phyloP scores from a whole-genome alignment of 2,113 vertebrate genomes.

The cattle (Bos taurus) region DNA sequence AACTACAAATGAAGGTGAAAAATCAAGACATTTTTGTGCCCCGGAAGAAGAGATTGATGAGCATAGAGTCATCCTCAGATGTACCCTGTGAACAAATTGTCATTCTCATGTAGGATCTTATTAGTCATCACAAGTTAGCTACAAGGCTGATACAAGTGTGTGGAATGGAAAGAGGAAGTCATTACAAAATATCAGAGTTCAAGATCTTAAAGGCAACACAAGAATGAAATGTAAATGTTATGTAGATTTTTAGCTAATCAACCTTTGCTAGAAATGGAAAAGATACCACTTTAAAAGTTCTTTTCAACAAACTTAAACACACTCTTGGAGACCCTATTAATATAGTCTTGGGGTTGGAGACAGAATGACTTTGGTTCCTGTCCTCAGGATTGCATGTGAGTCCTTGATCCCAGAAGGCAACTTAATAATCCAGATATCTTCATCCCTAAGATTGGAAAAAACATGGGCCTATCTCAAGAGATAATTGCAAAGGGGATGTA shows the following conservation, averaged over 20 bases:
- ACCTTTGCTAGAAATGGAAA: neutral
- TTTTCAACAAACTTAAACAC: neutral
- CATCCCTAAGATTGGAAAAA: neutral
- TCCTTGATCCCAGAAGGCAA: neutral
- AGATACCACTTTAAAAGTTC: neutral
- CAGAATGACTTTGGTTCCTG: neutral
- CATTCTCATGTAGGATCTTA: neutral
- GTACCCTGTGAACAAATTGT: neutral
- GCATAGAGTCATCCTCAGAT: neutral
- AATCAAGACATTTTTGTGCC: neutral
- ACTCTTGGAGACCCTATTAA: neutral
- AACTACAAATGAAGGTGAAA: neutral
- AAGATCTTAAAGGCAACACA: neutral
- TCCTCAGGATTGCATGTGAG: neutral
- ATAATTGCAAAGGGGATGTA: neutral
- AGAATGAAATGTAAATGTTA: neutral
- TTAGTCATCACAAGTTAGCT: neutral
- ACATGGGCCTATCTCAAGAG: neutral
- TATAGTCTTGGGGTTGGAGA: neutral
- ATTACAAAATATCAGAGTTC: neutral
- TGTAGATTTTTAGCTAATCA: neutral
- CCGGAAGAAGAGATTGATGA: neutral
- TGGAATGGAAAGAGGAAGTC: neutral
- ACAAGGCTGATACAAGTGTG: neutral
- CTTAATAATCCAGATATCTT: neutral